phyloP scores from a whole-genome alignment of 2,888 invertebrate species.

The Nomada ruficornis region DNA sequence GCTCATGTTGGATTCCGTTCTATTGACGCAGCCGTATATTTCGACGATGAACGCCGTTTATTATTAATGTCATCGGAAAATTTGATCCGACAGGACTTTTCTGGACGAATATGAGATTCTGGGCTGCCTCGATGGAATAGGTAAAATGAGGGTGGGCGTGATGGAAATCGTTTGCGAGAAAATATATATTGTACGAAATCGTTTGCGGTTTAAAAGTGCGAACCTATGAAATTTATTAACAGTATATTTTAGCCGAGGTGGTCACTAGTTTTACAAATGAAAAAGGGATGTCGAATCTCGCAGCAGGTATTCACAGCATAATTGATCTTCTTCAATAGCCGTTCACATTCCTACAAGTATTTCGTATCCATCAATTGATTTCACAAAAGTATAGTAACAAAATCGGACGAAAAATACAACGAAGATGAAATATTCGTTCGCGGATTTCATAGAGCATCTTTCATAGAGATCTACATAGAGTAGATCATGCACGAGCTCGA shows the following conservation, averaged over 20 bases:
- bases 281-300: background rate
- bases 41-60: background rate
- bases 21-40: background rate
- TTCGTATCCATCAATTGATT: too few relatives aligned
- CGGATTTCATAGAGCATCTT: background rate
- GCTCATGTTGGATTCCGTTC: background rate
- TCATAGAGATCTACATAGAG: too few relatives aligned
- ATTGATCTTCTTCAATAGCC: too few relatives aligned
- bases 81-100: background rate
- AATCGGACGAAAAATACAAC: background rate
- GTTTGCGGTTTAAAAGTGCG: background rate
- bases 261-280: background rate
- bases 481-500: background rate
- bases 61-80: constrained; percentile 7
- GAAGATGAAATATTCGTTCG: background rate
- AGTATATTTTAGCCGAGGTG: constrained; percentile 3
- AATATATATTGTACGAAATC: constrained; percentile 35
- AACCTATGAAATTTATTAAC: constrained; percentile 29
- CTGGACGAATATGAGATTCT: background rate
- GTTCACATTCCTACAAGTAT: too few relatives aligned
- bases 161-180: background rate
- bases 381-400: too few relatives aligned
- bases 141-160: background rate
- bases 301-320: too few relatives aligned
- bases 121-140: too few relatives aligned